phyloP scores from a whole-genome alignment of 2,888 invertebrate genomes.

The Drosophila sordidula region DNA sequence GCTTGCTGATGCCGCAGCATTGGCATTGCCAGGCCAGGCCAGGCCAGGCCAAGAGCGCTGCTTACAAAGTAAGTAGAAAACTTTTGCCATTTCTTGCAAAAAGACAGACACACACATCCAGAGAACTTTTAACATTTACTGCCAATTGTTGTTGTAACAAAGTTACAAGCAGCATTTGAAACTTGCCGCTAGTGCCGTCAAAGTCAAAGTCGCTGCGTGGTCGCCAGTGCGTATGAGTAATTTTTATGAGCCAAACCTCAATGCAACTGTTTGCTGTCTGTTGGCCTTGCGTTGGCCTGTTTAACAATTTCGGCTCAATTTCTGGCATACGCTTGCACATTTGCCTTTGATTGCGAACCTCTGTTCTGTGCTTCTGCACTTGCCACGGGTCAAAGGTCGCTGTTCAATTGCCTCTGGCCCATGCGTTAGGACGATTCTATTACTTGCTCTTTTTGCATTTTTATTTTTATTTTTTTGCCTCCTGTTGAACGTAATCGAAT shows the following conservation, averaged over 20 bases:
- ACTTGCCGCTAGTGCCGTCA: constrained; percentile 53
- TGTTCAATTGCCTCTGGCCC: constrained; percentile 20
- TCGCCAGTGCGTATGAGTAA: constrained; percentile 75
- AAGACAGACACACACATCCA: constrained; percentile 40
- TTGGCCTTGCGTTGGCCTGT: constrained; percentile 9
- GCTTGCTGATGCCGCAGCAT: constrained; percentile 13
- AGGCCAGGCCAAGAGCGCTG: constrained; percentile 41
- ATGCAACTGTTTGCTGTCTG: constrained; percentile 32
- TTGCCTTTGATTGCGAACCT: background rate
- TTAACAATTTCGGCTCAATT: background rate
- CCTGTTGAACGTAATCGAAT: constrained; percentile 53
- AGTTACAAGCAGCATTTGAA: constrained; percentile 80
- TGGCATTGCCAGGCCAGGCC: constrained; percentile 41
- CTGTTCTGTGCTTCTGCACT: constrained; percentile 6
- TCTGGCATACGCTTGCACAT: constrained; percentile 1
- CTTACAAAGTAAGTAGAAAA: constrained; percentile 72
- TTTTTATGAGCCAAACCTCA: constrained; percentile 54
- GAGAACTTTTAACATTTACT: constrained; percentile 65
- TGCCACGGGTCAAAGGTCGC: constrained; percentile 15
- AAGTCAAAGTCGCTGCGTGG: constrained; percentile 46
- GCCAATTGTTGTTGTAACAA: constrained; percentile 49
- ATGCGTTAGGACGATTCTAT: constrained; percentile 1
- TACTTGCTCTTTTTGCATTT: constrained; percentile 4
- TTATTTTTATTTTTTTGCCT: constrained; percentile 8
- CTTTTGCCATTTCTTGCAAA: constrained; percentile 69